phyloP scores from a whole-genome alignment of 1,140 invertebrate species.

The Bombus confusus region DNA sequence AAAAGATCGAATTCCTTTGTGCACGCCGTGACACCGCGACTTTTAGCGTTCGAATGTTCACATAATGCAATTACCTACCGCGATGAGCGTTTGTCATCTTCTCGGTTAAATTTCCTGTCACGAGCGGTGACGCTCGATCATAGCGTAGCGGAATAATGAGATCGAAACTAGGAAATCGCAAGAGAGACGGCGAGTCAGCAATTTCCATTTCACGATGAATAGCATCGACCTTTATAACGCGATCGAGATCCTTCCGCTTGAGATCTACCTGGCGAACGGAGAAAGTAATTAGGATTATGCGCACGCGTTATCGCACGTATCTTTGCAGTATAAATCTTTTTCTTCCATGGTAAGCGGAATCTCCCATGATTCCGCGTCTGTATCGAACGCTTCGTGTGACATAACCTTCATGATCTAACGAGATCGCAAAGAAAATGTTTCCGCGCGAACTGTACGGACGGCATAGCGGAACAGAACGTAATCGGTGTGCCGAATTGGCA shows the following conservation, averaged over 20 bases:
- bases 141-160: background rate
- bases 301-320: conserved; percentile 21
- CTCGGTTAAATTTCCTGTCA: too few relatives aligned
- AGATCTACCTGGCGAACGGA: background rate
- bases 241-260: conserved; percentile 16
- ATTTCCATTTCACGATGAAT: background rate
- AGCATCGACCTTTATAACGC: conserved; percentile 1
- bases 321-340: background rate
- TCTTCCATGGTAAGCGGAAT: background rate
- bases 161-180: conserved; percentile 11
- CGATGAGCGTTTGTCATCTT: too few relatives aligned
- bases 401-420: conserved; percentile 33
- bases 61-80: too few relatives aligned
- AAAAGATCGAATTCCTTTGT: background rate
- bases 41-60: too few relatives aligned
- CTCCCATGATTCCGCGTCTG: background rate
- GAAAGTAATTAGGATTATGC: conserved; percentile 51
- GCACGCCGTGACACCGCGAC: too few relatives aligned
- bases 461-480: background rate
- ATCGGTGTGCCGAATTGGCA: conserved; percentile 37
- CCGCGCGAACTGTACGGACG: too few relatives aligned
- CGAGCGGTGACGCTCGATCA: too few relatives aligned
- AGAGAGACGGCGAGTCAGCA: too few relatives aligned
- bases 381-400: conserved; percentile 1
- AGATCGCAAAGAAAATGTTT: conserved; percentile 12